phyloP scores from a whole-genome alignment of 2,888 invertebrate species.

The Gasteruption jaculator region DNA sequence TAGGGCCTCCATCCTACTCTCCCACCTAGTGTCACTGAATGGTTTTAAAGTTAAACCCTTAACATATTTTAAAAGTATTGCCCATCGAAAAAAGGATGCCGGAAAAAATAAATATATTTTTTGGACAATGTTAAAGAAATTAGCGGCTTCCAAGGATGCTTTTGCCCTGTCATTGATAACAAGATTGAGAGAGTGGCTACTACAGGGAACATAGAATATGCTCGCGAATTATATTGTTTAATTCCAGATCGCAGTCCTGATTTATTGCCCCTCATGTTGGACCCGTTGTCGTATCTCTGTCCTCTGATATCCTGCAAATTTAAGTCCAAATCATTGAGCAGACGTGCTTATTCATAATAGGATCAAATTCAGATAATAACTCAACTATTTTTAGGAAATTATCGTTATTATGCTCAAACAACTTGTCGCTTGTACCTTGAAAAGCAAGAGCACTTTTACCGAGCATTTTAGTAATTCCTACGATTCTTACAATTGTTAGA shows the following conservation, averaged over 20 bases:
- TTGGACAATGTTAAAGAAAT: slow-evolving; percentile 14
- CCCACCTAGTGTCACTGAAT: slow-evolving; percentile 23
- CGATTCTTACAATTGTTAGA: too few relatives aligned
- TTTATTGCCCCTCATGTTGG: slow-evolving; percentile 18
- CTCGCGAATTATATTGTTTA: not conserved
- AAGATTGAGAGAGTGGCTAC: slow-evolving; percentile 11
- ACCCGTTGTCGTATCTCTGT: slow-evolving; percentile 17
- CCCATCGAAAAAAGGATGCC: slow-evolving; percentile 23
- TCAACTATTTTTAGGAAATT: slow-evolving; percentile 18
- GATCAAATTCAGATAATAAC: slow-evolving; percentile 17
- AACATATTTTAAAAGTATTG: slow-evolving; percentile 19
- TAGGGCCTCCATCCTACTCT: slow-evolving; percentile 23
- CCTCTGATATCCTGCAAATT: slow-evolving; percentile 10
- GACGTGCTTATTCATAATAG: too few relatives aligned
- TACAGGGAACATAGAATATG: slow-evolving; percentile 13
- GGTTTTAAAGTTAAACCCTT: slow-evolving; percentile 22
- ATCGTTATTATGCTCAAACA: slow-evolving; percentile 15
- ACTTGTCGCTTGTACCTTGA: slow-evolving; percentile 7
- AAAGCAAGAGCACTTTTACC: too few relatives aligned
- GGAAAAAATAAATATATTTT: slow-evolving; percentile 19
- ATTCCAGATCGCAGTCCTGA: slow-evolving; percentile 15
- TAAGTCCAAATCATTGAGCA: too few relatives aligned
- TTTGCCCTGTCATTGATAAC: slow-evolving; percentile 14
- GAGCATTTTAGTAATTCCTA: too few relatives aligned
- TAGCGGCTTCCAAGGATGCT: slow-evolving; percentile 9